Conservation (phyloP, 2,888 invertebrate species). For the Protonemura montana region DNA sequence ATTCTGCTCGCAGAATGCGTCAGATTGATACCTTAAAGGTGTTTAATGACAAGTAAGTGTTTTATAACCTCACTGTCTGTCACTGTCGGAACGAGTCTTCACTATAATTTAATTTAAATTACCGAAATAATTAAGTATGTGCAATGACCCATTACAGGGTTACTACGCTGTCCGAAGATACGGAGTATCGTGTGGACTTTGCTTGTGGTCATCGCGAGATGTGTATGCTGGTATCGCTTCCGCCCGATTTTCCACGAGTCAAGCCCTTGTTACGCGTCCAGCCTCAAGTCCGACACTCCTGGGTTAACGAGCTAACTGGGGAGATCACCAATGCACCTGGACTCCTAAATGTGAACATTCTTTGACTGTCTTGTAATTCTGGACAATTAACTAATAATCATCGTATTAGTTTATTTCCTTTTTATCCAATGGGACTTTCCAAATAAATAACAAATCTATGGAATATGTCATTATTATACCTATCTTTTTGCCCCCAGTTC, state of each 20-base stretch:
- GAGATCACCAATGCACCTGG: slow-evolving; percentile 79
- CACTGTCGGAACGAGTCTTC: not conserved
- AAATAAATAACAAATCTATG: too few relatives aligned
- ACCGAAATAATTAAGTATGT: too few relatives aligned
- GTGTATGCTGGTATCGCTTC: slow-evolving; percentile 70
- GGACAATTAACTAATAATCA: too few relatives aligned
- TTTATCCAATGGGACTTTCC: too few relatives aligned
- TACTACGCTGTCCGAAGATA: slow-evolving; percentile 72
- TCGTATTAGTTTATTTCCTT: too few relatives aligned
- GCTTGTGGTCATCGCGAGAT: slow-evolving; percentile 70
- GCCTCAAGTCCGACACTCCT: slow-evolving; percentile 74
- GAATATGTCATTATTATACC: not conserved
- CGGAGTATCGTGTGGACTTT: slow-evolving; percentile 78
- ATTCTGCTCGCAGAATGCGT: slow-evolving; percentile 54
- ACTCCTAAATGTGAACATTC: slow-evolving; percentile 68
- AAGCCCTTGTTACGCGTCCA: slow-evolving; percentile 74
- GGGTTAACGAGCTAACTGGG: slow-evolving; percentile 69
- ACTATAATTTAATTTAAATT: too few relatives aligned
- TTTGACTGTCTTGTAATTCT: not conserved
- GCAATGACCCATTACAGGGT: slow-evolving; percentile 60
- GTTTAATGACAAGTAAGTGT: slow-evolving; percentile 78
- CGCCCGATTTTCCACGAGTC: slow-evolving; percentile 77
- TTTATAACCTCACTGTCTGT: slow-evolving; percentile 5
- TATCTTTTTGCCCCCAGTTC: slow-evolving; percentile 61
- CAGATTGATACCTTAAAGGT: slow-evolving; percentile 84